Evolutionary conservation across 2,888 invertebrate species (phyloP).

Genomic region (Aplocera efformata): DNA sequence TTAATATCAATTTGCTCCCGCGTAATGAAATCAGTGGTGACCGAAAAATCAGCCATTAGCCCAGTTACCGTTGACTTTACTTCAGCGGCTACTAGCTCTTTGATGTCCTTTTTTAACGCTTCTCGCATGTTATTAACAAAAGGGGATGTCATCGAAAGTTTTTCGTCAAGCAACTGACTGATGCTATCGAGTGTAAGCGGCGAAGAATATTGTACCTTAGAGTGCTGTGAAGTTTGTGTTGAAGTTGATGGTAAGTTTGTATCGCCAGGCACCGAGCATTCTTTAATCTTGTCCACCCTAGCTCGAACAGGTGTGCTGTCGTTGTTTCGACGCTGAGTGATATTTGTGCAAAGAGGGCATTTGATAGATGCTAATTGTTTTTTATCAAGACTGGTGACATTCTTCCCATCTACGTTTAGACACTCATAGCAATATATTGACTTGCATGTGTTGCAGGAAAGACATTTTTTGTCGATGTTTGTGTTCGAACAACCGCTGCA

Average conservation of each 20-base stretch:
- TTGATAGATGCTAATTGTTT: too few relatives aligned
- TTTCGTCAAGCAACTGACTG: constrained; percentile 1
- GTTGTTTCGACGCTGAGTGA: too few relatives aligned
- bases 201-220: too few relatives aligned
- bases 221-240: too few relatives aligned
- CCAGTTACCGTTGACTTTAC: background rate
- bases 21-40: constrained; percentile 18
- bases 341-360: too few relatives aligned
- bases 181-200: background rate
- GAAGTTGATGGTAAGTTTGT: too few relatives aligned
- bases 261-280: too few relatives aligned
- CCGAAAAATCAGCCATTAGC: constrained; percentile 5
- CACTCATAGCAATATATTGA: constrained; percentile 1
- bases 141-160: background rate
- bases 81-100: constrained; percentile 1
- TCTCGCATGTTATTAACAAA: constrained; percentile 2
- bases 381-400: background rate
- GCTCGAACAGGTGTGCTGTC: too few relatives aligned
- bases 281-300: too few relatives aligned
- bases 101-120: constrained; percentile 1
- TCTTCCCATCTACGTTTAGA: background rate
- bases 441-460: background rate
- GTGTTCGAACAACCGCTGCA: background rate
- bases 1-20: constrained; percentile 12
- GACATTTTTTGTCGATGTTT: background rate